Conservation (phyloP, 2,113 vertebrate species). For the Ctenomys sociabilis region DNA sequence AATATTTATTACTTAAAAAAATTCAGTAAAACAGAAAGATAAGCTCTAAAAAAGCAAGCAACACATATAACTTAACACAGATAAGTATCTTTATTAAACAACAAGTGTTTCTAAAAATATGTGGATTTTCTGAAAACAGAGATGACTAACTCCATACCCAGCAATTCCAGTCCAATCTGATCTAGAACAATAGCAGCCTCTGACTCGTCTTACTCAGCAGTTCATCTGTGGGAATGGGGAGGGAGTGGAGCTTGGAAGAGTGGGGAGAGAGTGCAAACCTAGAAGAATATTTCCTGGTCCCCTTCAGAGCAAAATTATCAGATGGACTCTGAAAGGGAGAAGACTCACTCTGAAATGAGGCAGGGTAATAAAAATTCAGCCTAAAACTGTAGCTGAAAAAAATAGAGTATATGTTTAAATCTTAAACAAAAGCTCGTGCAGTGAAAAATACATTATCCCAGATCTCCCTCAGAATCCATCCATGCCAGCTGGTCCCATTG, state of each 20-base stretch:
- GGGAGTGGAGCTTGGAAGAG: neutral
- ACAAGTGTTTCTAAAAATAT: neutral
- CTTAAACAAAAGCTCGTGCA: neutral
- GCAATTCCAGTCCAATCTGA: neutral
- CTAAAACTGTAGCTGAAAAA: neutral
- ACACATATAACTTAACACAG: neutral
- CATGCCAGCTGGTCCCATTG: neutral
- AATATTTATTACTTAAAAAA: neutral
- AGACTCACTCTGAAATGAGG: neutral
- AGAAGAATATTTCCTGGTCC: neutral
- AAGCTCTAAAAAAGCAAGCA: conserved; percentile 5
- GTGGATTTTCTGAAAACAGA: neutral
- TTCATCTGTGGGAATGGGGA: neutral
- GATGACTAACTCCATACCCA: neutral
- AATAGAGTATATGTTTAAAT: neutral
- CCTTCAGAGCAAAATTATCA: neutral
- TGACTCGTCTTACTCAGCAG: neutral
- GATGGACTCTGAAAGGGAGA: neutral
- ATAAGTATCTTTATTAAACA: neutral
- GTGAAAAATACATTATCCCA: neutral
- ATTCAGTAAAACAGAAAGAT: conserved; percentile 26
- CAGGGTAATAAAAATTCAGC: neutral
- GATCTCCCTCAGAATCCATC: neutral
- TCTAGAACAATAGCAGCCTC: neutral
- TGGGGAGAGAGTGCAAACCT: neutral